Percentiles rank a stretch among this genome's conserved stretches.
Conservation (phyloP, 2,888 invertebrate species). For the Nemurella pictetii region DNA sequence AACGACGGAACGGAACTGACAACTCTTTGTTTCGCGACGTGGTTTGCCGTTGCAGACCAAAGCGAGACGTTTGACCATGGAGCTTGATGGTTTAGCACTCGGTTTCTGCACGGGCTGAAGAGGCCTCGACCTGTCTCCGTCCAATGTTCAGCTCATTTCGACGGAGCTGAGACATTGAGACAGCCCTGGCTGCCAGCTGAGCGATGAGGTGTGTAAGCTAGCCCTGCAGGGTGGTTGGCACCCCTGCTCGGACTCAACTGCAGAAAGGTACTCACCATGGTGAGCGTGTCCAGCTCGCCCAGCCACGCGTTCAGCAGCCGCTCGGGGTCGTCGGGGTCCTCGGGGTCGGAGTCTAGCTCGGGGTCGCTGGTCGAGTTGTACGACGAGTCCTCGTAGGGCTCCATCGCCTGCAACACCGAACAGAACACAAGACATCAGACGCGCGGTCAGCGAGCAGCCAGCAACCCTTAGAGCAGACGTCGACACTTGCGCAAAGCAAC, state of each 20-base stretch:
- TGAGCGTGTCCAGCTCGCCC: conserved; percentile 73
- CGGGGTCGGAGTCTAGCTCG: conserved; percentile 51
- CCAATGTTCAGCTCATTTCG: too few species aligned
- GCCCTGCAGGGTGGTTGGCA: too few species aligned
- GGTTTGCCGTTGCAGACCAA: too few species aligned
- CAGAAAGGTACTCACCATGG: conserved; percentile 74
- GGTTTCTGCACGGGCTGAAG: too few species aligned
- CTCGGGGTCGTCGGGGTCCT: conserved; percentile 58
- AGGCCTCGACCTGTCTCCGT: too few species aligned
- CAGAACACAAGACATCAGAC: too few species aligned
- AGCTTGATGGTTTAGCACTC: too few species aligned
- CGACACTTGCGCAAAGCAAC: too few species aligned
- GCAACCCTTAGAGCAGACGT: neutral
- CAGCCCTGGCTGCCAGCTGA: neutral
- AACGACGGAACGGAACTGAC: too few species aligned
- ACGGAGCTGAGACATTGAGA: neutral
- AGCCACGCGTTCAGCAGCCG: conserved; percentile 78
- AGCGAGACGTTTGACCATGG: too few species aligned
- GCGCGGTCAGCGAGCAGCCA: neutral
- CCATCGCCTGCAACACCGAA: conserved; percentile 6
- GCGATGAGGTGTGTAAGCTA: neutral
- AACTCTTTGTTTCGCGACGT: too few species aligned
- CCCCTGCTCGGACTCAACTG: too few species aligned
- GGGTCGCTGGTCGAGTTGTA: conserved; percentile 46
- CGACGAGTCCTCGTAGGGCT: conserved; percentile 39